Conservation (phyloP, 2,888 invertebrate genomes). For the Cosmia pyralina region DNA sequence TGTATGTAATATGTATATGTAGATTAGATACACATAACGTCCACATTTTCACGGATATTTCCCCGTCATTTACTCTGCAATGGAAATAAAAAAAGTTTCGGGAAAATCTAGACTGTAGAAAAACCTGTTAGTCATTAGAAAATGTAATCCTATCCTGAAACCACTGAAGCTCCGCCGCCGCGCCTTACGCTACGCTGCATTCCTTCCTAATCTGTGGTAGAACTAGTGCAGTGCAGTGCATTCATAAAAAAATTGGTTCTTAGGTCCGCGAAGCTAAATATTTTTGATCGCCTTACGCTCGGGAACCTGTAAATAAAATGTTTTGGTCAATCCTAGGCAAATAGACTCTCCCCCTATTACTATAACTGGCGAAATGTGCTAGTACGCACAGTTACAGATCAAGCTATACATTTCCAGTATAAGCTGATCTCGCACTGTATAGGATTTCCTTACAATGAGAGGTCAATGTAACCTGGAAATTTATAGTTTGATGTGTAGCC, state of each 20-base stretch:
- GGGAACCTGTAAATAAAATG: neutral
- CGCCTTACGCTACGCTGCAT: neutral
- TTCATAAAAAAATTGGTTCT: neutral
- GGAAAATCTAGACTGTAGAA: neutral
- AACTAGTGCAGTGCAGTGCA: neutral
- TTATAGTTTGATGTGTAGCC: no score
- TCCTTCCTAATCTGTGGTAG: neutral
- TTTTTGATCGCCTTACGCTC: neutral
- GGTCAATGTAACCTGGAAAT: no score
- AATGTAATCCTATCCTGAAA: conserved; percentile 31
- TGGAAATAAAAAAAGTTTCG: neutral
- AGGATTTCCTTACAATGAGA: no score
- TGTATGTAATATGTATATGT: no score
- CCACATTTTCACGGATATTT: neutral
- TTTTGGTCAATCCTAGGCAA: neutral
- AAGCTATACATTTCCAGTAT: no score
- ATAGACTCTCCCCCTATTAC: neutral
- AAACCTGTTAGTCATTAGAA: neutral
- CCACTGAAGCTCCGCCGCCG: neutral
- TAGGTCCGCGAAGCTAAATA: neutral
- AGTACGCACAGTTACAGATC: no score
- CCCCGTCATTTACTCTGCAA: neutral
- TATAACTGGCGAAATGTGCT: neutral
- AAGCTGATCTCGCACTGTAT: no score
- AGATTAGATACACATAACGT: neutral